Conservation (phyloP, 2,797 vertebrate genomes). For the Arnoldichthys spilopterus region DNA sequence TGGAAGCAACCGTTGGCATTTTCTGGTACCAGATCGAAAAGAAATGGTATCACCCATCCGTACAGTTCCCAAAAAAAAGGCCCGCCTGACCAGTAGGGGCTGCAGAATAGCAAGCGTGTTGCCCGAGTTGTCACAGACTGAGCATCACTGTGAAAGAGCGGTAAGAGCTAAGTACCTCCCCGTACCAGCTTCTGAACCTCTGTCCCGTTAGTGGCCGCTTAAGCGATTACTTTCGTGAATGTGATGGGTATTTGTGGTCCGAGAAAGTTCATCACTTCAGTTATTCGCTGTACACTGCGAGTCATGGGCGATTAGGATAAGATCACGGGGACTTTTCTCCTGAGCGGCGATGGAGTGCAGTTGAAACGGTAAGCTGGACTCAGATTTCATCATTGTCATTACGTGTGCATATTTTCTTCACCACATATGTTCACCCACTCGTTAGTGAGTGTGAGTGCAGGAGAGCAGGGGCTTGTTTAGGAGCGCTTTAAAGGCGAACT, state of each 20-base stretch:
- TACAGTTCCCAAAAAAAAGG: background rate
- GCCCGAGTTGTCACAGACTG: background rate
- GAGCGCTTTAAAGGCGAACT: background rate
- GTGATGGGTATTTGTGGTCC: background rate
- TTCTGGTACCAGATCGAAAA: background rate
- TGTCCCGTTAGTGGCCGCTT: background rate
- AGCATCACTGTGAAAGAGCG: conserved; percentile 46
- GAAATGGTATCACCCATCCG: background rate
- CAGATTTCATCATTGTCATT: conserved; percentile 7
- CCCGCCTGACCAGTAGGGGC: conserved; percentile 63
- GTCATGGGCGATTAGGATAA: background rate
- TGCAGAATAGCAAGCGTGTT: conserved; percentile 35
- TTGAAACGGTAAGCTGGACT: conserved; percentile 53
- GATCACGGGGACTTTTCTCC: conserved; percentile 14
- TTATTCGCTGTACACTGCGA: background rate
- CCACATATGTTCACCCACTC: background rate
- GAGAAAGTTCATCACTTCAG: background rate
- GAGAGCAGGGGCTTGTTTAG: background rate
- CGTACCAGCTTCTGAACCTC: conserved; percentile 21
- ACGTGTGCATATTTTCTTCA: conserved; percentile 17
- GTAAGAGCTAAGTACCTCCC: conserved; percentile 39
- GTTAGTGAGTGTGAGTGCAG: background rate
- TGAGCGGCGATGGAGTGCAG: conserved; percentile 28
- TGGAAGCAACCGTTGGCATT: too few species aligned
- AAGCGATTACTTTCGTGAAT: background rate